Evolutionary conservation across 1,140 invertebrate genomes (phyloP), one percentile per base, ranked within the genome.

Genomic region (Pinna nobilis): DNA sequence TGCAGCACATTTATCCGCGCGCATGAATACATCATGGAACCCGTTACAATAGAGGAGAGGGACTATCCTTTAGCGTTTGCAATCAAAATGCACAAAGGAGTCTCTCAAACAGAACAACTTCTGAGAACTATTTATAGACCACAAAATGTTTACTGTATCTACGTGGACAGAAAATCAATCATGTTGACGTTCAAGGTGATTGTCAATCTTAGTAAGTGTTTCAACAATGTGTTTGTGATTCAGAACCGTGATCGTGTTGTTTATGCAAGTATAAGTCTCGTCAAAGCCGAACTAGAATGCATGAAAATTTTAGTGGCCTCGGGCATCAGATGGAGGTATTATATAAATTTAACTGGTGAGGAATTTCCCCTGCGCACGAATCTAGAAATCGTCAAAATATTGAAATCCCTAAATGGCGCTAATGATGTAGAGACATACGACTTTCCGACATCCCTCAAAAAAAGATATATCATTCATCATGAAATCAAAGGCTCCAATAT

Each of bases 101-200:
- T 78, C 0, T 74, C 80, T 49, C 87, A 88, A 73, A 76, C 81
- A 0, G 84, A 88, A 69, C 80, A 82, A 47, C 65, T 89, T 18
- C 61, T 89, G 7, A 59, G 84, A n/a, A 70, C 77, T 1, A 85
- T 89, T 30, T 89, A 88, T 59, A 66, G 83, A 13, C 82, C 85
- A 11, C 86, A 89, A 39, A 89, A 89, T 73, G 74, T 83, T 30
- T 89, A 88, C 73, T 89, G 88, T 75, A 80, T 89, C 35, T 86
- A 87, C 63, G 77, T 89, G 9, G 88, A 89, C 68, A 67, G 47
- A 11, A 82, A 82, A 33, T 33, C 80, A 0, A 50, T 70, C 23
- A 30, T 35, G 9, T 61, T 70, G 5, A 51, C 84, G 23, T 74
- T 79, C 35, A 59, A 74, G 1, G 53, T 77, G 0, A 81, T 87